Evolutionary conservation across 2,113 vertebrate species (phyloP), one percentile per base, ranked within the genome.

Genomic region (Cranoglanis bouderius): DNA sequence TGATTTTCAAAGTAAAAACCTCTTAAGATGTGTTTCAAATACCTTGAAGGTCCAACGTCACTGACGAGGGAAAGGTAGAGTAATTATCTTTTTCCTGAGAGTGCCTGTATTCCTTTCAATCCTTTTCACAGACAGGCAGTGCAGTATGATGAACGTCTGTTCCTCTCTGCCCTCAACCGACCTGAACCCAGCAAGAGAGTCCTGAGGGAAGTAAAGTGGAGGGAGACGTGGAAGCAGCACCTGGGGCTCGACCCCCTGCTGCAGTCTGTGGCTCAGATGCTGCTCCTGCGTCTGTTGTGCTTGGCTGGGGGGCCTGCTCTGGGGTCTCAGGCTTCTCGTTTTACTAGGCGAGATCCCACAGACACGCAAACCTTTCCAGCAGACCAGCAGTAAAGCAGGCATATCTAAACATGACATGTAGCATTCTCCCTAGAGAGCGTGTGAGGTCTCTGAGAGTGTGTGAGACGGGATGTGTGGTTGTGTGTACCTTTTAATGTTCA

Each of bases 331-430:
- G 88, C 86, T 88, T 90, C 85, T 91, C 59, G 92, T 93, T 92
- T 92, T 93, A 90, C 89, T 75, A 85, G 86, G 63, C 85, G 91
- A 92, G 91, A 90, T 91, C 88, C 80, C 84, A 65, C 87, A 89
- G 87, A 92, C 92, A 90, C 85, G 90, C 89, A 90, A 92, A 89
- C 85, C 90, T 85, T 91, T 91, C 90, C 91, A 94, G 89, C 88
- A 86, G 89, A 88, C 93, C 85, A 85, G 67, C 81, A 87, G 86
- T 77, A 92, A 91, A 93, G 88, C 93, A 87, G 91, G 90, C 93
- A 91, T 89, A 92, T 92, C 90, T 93, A 90, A 92, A 92, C 90
- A 93, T 88, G 89, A 90, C 78, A 88, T 91, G 85, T 46, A 86
- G 83, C 18, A 19, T 55, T 81, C 53, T 21, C 85, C 82, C 82